phyloP scores from a whole-genome alignment of 2,113 vertebrate genomes.

The Lophura nycthemera region DNA sequence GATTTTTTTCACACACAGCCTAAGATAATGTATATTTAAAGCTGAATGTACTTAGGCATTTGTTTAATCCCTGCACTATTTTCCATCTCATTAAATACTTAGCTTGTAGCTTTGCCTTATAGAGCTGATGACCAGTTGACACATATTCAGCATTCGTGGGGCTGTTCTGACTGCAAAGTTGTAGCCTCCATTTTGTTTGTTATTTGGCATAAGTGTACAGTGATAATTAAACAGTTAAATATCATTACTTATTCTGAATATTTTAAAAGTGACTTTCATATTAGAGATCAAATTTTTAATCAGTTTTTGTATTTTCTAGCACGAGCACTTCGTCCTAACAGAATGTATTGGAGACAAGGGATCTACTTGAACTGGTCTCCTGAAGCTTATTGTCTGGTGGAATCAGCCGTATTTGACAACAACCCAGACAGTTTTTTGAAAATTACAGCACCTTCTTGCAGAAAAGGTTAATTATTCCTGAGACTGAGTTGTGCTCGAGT shows the following conservation, averaged over 20 bases:
- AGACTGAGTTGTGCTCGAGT: constrained; percentile 15
- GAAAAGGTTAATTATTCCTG: constrained; percentile 85
- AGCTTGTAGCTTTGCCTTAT: background rate
- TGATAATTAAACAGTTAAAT: background rate
- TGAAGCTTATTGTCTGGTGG: constrained; percentile 93
- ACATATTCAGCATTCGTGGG: background rate
- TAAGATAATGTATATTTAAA: background rate
- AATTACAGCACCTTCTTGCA: constrained; percentile 92
- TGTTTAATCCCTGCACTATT: background rate
- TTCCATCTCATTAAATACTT: background rate
- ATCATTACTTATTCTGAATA: background rate
- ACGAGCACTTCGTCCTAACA: constrained; percentile 85
- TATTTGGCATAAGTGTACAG: background rate
- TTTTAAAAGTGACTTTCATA: background rate
- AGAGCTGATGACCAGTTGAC: background rate
- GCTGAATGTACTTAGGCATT: background rate
- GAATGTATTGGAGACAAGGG: constrained; percentile 95
- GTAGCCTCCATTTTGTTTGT: background rate
- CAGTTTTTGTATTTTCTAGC: constrained; percentile 74
- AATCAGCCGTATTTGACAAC: constrained; percentile 82
- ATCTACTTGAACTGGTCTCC: constrained; percentile 94
- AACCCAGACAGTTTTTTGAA: constrained; percentile 88
- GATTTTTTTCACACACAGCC: background rate
- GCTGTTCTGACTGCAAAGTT: background rate
- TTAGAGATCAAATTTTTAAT: background rate